Base-by-base conservation (phyloP, 2,888 invertebrate species). In the Eupithecia tripunctaria region DNA sequence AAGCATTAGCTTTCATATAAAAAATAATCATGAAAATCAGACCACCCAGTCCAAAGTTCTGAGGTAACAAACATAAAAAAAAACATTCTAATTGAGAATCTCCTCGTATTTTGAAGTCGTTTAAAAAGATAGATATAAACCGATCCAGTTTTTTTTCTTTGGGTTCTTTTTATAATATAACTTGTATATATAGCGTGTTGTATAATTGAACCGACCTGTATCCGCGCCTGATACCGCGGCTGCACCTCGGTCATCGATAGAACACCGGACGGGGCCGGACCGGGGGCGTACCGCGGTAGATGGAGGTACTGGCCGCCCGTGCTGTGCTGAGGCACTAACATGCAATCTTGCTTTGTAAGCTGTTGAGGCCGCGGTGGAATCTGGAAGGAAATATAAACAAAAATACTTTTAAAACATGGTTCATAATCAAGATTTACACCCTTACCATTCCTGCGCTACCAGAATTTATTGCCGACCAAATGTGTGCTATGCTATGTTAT, bases 221-320 rank as follows among this genome's bases (percentile, higher is more conserved):
- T 74, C 76, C 92, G 93, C 0, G 91, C 85, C 74, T 91, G 91
- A 51, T 92, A 89, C 0, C 86, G 79, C 41, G 91, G 86, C 0
- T 92, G 91, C 51, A 90, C 77, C 14, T 89, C 71, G 0, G 86
- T 85, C 21, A 90, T 72, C 0, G 87, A 77, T 18, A 90, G 72
- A 8, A 89, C 83, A 5, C 82, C 86, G 0, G 85, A 8, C 12
- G 62, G 51, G 3, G 62, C 62, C 2, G 90, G 82, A 2, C 83
- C 80, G 21, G 14, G 0, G 0, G 85, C 79, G 78, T 89, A 93
- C 6, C 91, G 88, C 6, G 87, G 80, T 2, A 92, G 90, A 67
- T 93, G 90, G 27, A 93, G 74, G 79, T 88, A 94, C 81, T 93
- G 92, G 2, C 90, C 84, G 1, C 91, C 93, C 7, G 93, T 90